Base-by-base conservation (phyloP, 2,113 vertebrate species). In the Albula glossodonta region DNA sequence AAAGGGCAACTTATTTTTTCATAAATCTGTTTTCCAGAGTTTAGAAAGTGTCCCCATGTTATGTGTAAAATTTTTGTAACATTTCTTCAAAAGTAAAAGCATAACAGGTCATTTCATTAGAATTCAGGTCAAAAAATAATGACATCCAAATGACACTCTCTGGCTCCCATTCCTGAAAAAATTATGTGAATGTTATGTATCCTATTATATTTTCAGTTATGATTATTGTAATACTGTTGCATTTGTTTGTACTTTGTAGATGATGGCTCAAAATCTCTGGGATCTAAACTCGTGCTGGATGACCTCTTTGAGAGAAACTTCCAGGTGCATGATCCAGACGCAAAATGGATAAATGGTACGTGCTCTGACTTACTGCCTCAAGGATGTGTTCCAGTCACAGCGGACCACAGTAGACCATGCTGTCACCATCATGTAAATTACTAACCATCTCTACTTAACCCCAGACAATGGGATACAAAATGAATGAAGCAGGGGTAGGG, bases 301-400 rank as follows among this genome's bases (percentile, higher is more conserved):
- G 97, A 99, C 88, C 96, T 99, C 80, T 98, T 98, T 87, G 94
- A 95, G 78, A 96, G 94, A 92, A 93, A 96, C 2, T 97, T 98
- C 80, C 66, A 95, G 41, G 90, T 97, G 89, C 96, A 97, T 50
- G 96, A 97, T 90, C 97, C 96, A 22, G 96, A 97, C 83, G 96
- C 96, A 25, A 96, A 95, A 87, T 99, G 97, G 97, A 96, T 98
- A 90, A 97, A 94, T 88, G 97, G 98, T 99, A 92, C 85, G 96
- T 94, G 31, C 48, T 63, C 11, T 85, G 81, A 80, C 5, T 19
- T 48, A 15, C 25, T 80, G 78, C 48, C 17, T n/a, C 49, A 9
- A 80, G 17, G 13, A 6, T 80, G 48, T 66, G 17, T 41, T 41
- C 31, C 31, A 41, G 31, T 41, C 31, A 41, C 31, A 41, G 31